A percentile compares a stretch with the other conserved stretches of the same genome.
Conservation (phyloP, 2,113 vertebrate genomes). For the Equus quagga region DNA sequence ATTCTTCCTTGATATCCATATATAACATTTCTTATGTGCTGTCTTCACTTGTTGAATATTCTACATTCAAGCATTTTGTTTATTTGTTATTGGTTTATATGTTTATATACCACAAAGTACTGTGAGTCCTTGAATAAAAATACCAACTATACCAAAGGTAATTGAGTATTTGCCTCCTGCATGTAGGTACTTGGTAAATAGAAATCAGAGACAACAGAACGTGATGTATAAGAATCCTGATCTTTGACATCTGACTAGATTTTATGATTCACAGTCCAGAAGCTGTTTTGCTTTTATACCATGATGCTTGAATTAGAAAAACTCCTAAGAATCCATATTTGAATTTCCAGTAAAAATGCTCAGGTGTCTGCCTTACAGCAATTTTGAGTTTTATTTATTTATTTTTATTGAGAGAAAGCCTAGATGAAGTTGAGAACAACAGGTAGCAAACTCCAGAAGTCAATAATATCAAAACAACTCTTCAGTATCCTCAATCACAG, state of each 20-base stretch:
- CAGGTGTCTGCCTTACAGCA: background rate
- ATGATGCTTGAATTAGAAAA: background rate
- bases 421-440: background rate
- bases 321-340: background rate
- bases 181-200: background rate
- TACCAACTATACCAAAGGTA: background rate
- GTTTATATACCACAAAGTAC: background rate
- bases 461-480: slow-evolving; percentile 46
- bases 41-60: background rate
- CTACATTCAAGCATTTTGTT: background rate
- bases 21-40: background rate
- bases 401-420: slow-evolving; percentile 32
- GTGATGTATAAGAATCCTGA: background rate
- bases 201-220: background rate
- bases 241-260: background rate
- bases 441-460: slow-evolving; percentile 26
- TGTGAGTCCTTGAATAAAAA: background rate
- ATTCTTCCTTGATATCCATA: background rate
- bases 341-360: slow-evolving; percentile 4
- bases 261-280: background rate
- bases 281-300: background rate
- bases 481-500: background rate
- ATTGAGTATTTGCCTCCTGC: background rate
- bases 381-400: background rate
- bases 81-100: background rate